Evolutionary conservation across 37 sponge, comb jelly and placozoan genomes (phyloP), one percentile per base, ranked within the genome.

Genomic region (Petrosia ficiformis): DNA sequence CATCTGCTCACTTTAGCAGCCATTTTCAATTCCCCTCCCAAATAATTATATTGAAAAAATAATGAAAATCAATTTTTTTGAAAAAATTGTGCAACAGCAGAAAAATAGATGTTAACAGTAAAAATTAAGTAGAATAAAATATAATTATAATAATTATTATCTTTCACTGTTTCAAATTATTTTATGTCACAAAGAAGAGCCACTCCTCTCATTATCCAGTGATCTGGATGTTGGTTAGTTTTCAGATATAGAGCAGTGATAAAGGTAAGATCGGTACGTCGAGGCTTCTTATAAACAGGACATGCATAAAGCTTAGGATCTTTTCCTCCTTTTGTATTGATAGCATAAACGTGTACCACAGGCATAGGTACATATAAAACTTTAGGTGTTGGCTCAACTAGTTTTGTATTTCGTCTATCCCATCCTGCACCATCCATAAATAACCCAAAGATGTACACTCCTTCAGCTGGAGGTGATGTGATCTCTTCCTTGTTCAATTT

Each of bases 231-330:
- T 54, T 77, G 82, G 43, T 84, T 76, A 42, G 92, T 96, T 59
- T 77, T 82, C 59, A 99, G 75, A 26, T 75, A 41, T 28, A 99
- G 86, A 14, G 87, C 79, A 3, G 94, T 91, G 72, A 99, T 91
- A 67, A 82, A 99, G 28, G 89, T 96, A 35, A 96, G 93, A 67
- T 99, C 99, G 30, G 99, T 99, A 30, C 99, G 86, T 37, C 92
- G 88, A 16, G 94, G 96, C 67, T 99, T 98, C 88, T 96, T 99
- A 87, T 99, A 99, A 1, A 99, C 92, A 3, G 99, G 99, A 75
- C 99, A 99, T 72, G 77, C 65, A 68, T 99, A 99, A 64, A 99
- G 77, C 84, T 92, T 92, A 24, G 82, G 83, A 68, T 95, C 99
- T 29, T 26, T 59, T 10, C 73, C 75, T 25, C 63, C 76, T 31